A percentile compares a stretch with the other conserved stretches of the same genome.
Conservation (phyloP, 2,797 vertebrate species). For the Ctenosaura bakeri region DNA sequence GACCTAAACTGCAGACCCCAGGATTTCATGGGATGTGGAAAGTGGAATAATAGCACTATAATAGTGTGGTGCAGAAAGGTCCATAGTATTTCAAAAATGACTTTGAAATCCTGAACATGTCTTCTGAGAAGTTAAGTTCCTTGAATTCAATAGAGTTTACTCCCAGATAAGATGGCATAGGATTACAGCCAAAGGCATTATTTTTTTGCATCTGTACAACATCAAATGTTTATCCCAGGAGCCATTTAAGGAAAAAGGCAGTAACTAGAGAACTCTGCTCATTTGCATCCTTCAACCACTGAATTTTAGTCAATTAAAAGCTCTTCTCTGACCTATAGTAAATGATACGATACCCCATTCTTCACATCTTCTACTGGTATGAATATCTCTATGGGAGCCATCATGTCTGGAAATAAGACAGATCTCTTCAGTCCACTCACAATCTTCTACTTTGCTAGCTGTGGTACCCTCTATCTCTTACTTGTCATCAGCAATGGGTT, state of each 20-base stretch:
- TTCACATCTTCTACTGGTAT: background rate
- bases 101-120: no score
- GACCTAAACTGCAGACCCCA: no score
- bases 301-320: conserved; percentile 11
- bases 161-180: no score
- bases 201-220: no score
- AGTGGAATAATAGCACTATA: no score
- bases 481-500: background rate
- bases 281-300: conserved; percentile 6
- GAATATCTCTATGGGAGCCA: background rate
- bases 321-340: background rate
- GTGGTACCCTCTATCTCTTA: background rate
- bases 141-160: no score
- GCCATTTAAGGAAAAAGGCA: conserved; percentile 1
- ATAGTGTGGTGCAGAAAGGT: no score
- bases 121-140: no score
- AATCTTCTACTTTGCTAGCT: background rate
- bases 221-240: background rate
- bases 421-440: background rate
- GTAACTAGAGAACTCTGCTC: background rate
- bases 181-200: no score
- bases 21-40: no score
- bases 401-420: background rate
- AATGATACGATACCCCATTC: background rate
- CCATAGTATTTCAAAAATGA: no score